Conservation (phyloP, 2,113 vertebrate genomes). For the Cygnus buccinator region DNA sequence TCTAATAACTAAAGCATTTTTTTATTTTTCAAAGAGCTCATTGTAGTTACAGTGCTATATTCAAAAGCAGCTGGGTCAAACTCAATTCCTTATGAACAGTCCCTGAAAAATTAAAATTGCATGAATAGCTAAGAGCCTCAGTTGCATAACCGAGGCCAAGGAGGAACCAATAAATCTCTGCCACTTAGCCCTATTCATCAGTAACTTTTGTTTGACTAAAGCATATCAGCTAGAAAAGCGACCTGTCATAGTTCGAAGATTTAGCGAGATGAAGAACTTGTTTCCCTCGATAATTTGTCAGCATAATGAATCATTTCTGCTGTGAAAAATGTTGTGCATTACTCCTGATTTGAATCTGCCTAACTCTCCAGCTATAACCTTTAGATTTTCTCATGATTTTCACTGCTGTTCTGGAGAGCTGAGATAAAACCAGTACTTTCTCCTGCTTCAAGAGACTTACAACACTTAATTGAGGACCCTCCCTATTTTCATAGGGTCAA, state of each 20-base stretch:
- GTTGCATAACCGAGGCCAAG: constrained; percentile 53
- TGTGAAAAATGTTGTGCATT: constrained; percentile 13
- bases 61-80: background rate
- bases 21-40: background rate
- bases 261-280: constrained; percentile 31
- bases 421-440: background rate
- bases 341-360: background rate
- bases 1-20: background rate
- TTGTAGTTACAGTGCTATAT: background rate
- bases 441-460: background rate
- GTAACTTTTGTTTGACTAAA: constrained; percentile 58
- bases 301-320: constrained; percentile 47
- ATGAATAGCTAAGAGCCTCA: constrained; percentile 31
- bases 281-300: constrained; percentile 32
- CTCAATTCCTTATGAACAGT: background rate
- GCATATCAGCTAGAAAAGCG: constrained; percentile 47
- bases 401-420: background rate
- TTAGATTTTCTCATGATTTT: background rate
- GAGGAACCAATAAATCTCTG: constrained; percentile 45
- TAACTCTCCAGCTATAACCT: background rate
- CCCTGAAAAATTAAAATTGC: constrained; percentile 16
- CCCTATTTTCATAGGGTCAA: background rate
- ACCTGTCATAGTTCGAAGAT: constrained; percentile 18
- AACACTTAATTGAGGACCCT: background rate
- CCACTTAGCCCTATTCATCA: constrained; percentile 49